Percentiles rank a stretch among this genome's conserved stretches.
phyloP scores from a whole-genome alignment of 1,140 invertebrate species.

The Apis dorsata region DNA sequence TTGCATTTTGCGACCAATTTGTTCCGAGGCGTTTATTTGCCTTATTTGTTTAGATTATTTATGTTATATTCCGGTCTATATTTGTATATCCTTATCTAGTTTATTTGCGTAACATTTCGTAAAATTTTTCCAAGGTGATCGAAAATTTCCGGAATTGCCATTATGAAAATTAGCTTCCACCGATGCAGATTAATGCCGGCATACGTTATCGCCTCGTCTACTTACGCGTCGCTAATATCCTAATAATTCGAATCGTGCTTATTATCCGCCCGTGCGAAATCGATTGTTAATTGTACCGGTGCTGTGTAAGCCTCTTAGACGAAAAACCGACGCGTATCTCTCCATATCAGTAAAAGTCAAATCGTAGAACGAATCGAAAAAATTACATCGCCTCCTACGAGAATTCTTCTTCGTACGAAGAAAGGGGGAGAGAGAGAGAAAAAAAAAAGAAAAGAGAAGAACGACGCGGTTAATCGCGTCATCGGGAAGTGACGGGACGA shows the following conservation, averaged over 20 bases:
- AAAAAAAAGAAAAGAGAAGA: background rate
- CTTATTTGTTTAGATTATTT: no score
- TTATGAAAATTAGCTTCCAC: background rate
- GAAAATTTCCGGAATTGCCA: background rate
- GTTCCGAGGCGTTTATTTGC: no score
- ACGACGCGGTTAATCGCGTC: background rate
- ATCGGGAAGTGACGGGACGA: background rate
- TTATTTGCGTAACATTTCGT: background rate
- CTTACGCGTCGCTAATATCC: constrained; percentile 20
- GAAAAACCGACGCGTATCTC: no score
- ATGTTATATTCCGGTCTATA: no score
- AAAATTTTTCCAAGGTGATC: background rate
- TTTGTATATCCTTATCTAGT: no score
- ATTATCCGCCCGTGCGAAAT: constrained; percentile 22
- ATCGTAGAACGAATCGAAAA: no score
- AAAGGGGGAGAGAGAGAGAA: constrained; percentile 17
- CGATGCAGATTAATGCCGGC: background rate
- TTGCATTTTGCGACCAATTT: no score
- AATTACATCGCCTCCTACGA: background rate
- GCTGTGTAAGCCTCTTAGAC: no score
- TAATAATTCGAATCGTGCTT: constrained; percentile 12
- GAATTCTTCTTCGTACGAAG: constrained; percentile 26
- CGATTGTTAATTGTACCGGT: constrained; percentile 28
- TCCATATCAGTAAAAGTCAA: no score
- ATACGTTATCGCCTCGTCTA: constrained; percentile 15